Percentiles rank a stretch among this genome's conserved stretches.
phyloP scores from a whole-genome alignment of 2,888 invertebrate genomes.

The Pegoplata infirma region DNA sequence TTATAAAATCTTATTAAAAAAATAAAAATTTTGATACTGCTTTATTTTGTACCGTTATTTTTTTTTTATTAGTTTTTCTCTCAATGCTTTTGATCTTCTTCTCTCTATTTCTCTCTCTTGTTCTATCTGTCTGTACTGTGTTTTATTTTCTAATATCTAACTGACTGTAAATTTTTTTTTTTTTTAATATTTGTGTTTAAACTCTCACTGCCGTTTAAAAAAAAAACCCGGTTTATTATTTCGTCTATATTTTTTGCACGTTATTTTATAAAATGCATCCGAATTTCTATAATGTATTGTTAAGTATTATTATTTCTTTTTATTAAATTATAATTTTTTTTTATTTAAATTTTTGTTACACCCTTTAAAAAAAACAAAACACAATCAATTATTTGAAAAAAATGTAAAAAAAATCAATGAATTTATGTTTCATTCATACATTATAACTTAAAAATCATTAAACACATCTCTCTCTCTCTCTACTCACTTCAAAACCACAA shows the following conservation, averaged over 20 bases:
- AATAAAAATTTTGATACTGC: background rate
- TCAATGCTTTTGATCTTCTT: slow-evolving; percentile 59
- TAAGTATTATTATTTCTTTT: slow-evolving; percentile 29
- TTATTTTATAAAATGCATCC: slow-evolving; percentile 54
- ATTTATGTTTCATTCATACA: slow-evolving; percentile 13
- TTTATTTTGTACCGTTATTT: too few species aligned
- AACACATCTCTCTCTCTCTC: background rate
- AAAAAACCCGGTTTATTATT: slow-evolving; percentile 20
- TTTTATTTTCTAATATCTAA: slow-evolving; percentile 30
- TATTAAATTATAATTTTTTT: slow-evolving; percentile 1
- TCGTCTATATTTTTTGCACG: slow-evolving; percentile 54
- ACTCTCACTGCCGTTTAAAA: slow-evolving; percentile 22
- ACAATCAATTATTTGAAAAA: slow-evolving; percentile 19
- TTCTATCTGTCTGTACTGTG: slow-evolving; percentile 18
- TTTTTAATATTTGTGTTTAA: background rate
- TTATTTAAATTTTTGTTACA: background rate
- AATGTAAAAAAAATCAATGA: background rate
- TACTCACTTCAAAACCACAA: background rate
- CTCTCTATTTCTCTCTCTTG: slow-evolving; percentile 63
- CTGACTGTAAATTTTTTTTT: slow-evolving; percentile 11
- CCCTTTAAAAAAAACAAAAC: slow-evolving; percentile 5
- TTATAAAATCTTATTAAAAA: too few species aligned
- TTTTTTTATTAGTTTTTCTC: background rate
- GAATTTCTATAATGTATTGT: slow-evolving; percentile 36
- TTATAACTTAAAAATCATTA: background rate